Conservation (phyloP, 1,140 invertebrate genomes). For the Hylyphantes graminicola region DNA sequence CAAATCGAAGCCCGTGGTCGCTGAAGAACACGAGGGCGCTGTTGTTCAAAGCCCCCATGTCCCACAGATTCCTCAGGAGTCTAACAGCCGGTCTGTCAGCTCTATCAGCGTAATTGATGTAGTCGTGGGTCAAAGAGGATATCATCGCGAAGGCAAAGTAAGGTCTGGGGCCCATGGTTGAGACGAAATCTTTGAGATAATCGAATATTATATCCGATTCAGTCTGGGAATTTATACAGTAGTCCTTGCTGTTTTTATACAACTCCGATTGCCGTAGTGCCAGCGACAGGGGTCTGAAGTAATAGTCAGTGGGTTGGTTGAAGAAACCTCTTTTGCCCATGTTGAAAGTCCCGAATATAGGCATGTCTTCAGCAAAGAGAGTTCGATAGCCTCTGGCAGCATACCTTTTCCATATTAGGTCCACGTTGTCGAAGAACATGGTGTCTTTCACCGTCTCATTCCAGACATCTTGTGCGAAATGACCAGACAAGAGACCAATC, state of each 20-base stretch:
- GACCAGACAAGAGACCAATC: slow-evolving; percentile 66
- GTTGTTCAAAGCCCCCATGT: slow-evolving; percentile 67
- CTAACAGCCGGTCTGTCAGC: slow-evolving; percentile 65
- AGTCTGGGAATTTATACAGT: slow-evolving; percentile 62
- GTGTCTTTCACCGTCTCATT: slow-evolving; percentile 21
- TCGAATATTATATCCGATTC: slow-evolving; percentile 32
- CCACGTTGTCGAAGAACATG: slow-evolving; percentile 35
- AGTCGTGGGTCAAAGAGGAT: slow-evolving; percentile 66
- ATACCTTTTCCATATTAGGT: slow-evolving; percentile 51
- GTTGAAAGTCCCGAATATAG: slow-evolving; percentile 82
- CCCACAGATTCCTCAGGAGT: slow-evolving; percentile 64
- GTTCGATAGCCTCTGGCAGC: slow-evolving; percentile 71
- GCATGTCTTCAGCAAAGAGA: slow-evolving; percentile 81
- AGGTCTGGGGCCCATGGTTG: slow-evolving; percentile 55
- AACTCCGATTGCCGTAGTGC: slow-evolving; percentile 57
- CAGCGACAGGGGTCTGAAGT: slow-evolving; percentile 77
- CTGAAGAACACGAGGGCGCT: slow-evolving; percentile 83
- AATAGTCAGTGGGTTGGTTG: slow-evolving; percentile 83
- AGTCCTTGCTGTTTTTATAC: not conserved
- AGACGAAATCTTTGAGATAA: slow-evolving; percentile 57
- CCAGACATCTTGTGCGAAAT: slow-evolving; percentile 41
- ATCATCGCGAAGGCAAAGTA: slow-evolving; percentile 65
- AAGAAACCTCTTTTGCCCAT: slow-evolving; percentile 82
- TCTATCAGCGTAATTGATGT: slow-evolving; percentile 64
- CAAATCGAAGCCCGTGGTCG: slow-evolving; percentile 93